These are phyloP conservation scores for Paramuricea clavata DNA, from an alignment of 92 coral and sea anemone species.

Conservation along the genomic window DNA sequence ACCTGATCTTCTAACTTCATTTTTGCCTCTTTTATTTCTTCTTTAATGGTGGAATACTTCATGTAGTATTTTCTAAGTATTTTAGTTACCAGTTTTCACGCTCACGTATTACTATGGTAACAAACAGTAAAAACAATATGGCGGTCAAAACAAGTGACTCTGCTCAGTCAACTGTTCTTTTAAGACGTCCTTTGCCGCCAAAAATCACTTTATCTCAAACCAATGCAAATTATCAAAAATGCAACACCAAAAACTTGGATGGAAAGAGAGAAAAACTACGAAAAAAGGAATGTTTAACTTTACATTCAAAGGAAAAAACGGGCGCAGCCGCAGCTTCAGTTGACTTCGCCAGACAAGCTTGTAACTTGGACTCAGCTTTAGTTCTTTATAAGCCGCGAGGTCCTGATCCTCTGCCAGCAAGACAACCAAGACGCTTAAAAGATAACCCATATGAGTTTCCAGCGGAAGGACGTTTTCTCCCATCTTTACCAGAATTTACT, in stretches of 20 bases:
- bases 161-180: conserved; percentile 65
- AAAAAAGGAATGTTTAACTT: conserved; percentile 34
- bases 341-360: background rate
- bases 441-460: conserved; percentile 78
- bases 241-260: conserved; percentile 33
- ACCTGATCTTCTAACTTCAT: conserved; percentile 94
- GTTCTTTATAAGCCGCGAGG: conserved; percentile 55
- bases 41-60: background rate
- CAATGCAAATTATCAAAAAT: conserved; percentile 45
- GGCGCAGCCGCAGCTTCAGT: background rate
- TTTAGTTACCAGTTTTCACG: background rate
- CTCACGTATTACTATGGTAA: conserved; percentile 21
- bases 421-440: conserved; percentile 83
- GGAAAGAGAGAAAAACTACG: conserved; percentile 25
- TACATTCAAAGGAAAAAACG: conserved; percentile 11
- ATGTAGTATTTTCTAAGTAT: background rate
- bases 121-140: conserved; percentile 67
- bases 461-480: conserved; percentile 72
- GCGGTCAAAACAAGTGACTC: conserved; percentile 84
- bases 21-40: background rate
- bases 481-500: conserved; percentile 88
- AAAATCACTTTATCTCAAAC: conserved; percentile 63
- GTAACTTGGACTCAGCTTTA: background rate
- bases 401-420: conserved; percentile 87
- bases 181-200: conserved; percentile 98